Conservation (phyloP, 2,888 invertebrate genomes). For the Hydroisotoma schaefferi region DNA sequence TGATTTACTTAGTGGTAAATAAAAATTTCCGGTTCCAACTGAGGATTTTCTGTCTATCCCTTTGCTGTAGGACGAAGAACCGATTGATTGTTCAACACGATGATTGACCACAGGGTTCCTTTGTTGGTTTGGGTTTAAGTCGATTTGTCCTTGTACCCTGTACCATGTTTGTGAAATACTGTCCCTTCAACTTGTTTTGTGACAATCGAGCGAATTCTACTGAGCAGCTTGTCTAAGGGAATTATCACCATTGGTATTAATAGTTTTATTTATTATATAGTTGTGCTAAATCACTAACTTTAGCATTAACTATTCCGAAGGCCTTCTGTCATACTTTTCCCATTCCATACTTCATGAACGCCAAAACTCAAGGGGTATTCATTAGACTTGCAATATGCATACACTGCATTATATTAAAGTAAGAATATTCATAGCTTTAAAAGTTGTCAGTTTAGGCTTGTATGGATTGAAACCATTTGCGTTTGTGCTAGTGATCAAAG, state of each 20-base stretch:
- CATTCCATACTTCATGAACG: no score
- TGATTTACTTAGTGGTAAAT: constrained; percentile 83
- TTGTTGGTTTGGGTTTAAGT: neutral
- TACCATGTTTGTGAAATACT: constrained; percentile 4
- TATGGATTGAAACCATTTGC: no score
- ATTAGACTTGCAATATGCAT: no score
- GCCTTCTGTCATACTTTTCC: neutral
- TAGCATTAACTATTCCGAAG: no score
- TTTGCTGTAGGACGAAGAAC: constrained; percentile 81
- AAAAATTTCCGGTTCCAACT: constrained; percentile 88
- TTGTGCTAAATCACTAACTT: no score
- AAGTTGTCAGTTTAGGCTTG: no score
- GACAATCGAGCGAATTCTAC: constrained; percentile 1
- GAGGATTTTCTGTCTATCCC: constrained; percentile 78
- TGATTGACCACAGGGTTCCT: constrained; percentile 43
- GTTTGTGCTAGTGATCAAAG: no score
- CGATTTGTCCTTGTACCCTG: constrained; percentile 4
- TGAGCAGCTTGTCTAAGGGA: neutral
- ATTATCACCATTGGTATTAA: neutral
- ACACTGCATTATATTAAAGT: no score
- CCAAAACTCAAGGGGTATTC: no score
- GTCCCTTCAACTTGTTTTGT: neutral
- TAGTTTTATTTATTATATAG: no score
- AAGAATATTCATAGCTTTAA: no score
- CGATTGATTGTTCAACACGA: constrained; percentile 55